Evolutionary conservation across 2,888 invertebrate genomes (phyloP).

Genomic region (Patella caerulea): DNA sequence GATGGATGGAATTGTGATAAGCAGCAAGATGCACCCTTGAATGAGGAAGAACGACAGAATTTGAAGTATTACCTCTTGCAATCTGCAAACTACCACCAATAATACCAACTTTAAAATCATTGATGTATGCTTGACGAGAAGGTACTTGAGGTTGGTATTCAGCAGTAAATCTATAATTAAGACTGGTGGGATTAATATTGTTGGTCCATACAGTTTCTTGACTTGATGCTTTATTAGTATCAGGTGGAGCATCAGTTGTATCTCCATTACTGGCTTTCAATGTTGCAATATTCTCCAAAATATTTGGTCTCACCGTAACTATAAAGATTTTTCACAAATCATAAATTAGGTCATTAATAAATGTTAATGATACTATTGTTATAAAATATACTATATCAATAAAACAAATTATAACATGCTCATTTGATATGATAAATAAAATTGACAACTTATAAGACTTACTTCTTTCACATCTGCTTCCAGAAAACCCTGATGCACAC

Average conservation of each 20-base stretch:
- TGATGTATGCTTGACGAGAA: constrained; percentile 17
- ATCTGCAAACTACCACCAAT: not conserved
- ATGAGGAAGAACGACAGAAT: too few species aligned
- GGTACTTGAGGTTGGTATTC: constrained; percentile 14
- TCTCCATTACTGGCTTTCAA: not conserved
- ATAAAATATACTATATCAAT: too few species aligned
- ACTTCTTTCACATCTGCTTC: too few species aligned
- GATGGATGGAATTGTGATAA: too few species aligned
- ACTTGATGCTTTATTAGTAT: not conserved
- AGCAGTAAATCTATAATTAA: constrained; percentile 7
- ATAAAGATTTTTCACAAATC: not conserved
- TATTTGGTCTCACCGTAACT: constrained; percentile 4
- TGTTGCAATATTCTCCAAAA: not conserved
- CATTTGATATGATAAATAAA: too few species aligned
- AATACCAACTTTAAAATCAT: constrained; percentile 21
- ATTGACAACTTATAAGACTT: too few species aligned
- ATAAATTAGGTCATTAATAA: too few species aligned
- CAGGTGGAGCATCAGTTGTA: not conserved
- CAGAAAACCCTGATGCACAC: too few species aligned
- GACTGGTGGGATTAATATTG: not conserved
- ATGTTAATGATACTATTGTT: too few species aligned
- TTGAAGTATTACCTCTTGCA: too few species aligned
- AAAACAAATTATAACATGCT: too few species aligned
- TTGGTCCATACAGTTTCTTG: constrained; percentile 8
- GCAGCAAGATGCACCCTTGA: too few species aligned